Percentiles rank a stretch among this genome's conserved stretches.
phyloP scores from a whole-genome alignment of 2,888 invertebrate species.

The Volucella inanis region DNA sequence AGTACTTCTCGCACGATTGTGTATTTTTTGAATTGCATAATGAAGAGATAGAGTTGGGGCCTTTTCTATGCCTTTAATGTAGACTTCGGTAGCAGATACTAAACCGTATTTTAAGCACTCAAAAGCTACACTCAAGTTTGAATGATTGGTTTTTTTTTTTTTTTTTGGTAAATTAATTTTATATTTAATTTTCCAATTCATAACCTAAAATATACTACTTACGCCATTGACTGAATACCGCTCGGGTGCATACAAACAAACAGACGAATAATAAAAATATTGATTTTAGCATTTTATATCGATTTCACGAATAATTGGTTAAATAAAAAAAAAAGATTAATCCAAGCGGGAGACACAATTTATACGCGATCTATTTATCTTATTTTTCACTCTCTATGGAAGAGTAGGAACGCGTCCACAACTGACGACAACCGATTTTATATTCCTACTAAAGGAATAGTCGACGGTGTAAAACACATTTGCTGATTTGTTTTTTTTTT shows the following conservation, averaged over 20 bases:
- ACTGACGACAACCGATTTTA: no score
- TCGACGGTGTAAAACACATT: no score
- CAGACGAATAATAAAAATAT: conserved; percentile 36
- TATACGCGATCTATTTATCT: no score
- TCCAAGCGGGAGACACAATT: no score
- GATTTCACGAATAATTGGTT: not conserved
- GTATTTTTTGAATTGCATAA: conserved; percentile 37
- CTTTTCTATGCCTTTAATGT: conserved; percentile 23
- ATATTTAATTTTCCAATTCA: conserved; percentile 15
- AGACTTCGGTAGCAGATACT: conserved; percentile 1
- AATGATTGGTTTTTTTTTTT: not conserved
- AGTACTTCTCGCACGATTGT: not conserved
- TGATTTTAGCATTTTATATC: conserved; percentile 24
- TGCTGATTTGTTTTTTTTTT: no score
- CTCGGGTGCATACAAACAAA: conserved; percentile 39
- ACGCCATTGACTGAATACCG: conserved; percentile 55
- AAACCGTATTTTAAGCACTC: not conserved
- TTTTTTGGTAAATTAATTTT: no score
- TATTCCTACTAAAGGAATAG: no score
- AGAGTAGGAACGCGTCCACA: no score
- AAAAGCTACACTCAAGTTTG: not conserved
- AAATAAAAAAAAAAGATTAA: not conserved
- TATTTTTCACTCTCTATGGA: no score
- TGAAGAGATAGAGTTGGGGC: not conserved
- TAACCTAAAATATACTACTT: conserved; percentile 34